These are phyloP conservation scores for Rhinoderma darwinii DNA, from an alignment of 2,113 vertebrate genomes.

Conservation along the genomic window DNA sequence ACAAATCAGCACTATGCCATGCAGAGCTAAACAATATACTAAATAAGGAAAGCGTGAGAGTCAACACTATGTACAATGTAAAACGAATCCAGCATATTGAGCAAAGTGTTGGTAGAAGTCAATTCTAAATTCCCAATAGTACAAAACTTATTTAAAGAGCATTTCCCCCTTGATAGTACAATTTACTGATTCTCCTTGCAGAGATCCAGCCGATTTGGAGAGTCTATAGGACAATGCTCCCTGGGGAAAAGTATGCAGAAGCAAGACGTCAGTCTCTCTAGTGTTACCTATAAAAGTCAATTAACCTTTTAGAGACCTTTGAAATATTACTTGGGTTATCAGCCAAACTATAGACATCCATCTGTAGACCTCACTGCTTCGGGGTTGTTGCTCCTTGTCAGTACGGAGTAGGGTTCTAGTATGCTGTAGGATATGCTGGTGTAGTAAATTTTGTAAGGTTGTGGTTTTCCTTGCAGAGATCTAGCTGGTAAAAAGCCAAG, in stretches of 20 bases:
- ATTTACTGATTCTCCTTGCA: not conserved
- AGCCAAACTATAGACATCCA: too few relatives aligned
- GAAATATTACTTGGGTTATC: too few relatives aligned
- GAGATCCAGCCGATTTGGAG: not conserved
- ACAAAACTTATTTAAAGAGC: not conserved
- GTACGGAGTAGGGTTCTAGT: too few relatives aligned
- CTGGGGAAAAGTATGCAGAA: not conserved
- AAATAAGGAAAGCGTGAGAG: conserved; percentile 19
- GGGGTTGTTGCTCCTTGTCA: too few relatives aligned
- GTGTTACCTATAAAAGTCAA: not conserved
- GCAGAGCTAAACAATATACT: not conserved
- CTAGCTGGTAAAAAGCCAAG: too few relatives aligned
- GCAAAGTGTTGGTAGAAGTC: not conserved
- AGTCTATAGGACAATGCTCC: not conserved
- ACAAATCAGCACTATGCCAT: not conserved
- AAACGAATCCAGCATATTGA: not conserved
- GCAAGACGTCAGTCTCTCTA: not conserved
- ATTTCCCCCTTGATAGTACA: not conserved
- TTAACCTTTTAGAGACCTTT: too few relatives aligned
- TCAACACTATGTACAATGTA: not conserved
- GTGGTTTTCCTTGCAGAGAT: too few relatives aligned
- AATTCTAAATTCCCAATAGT: not conserved
- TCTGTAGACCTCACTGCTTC: too few relatives aligned
- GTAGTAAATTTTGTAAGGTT: too few relatives aligned
- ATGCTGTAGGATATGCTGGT: too few relatives aligned